Base-by-base conservation (phyloP, 2,888 invertebrate species). In the Agonopterix subpropinquella region DNA sequence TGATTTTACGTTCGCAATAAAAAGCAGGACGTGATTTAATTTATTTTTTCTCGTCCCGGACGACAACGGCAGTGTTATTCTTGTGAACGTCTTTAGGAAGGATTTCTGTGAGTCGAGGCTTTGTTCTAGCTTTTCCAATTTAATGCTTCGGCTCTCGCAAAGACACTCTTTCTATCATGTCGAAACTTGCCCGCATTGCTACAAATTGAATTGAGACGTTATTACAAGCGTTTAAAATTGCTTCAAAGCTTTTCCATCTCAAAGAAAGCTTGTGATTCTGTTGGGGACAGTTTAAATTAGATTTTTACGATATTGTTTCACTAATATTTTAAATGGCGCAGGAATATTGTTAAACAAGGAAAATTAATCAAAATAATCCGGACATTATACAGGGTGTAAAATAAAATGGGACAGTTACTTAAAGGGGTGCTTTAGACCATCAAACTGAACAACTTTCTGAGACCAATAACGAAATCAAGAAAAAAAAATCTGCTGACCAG, bases 181-280 rank as follows among this genome's bases (percentile, higher is more conserved):
- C 54, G 53, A 28, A 61, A 61, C 65, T 61, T 55, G 59, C 62
- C 55, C 51, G 61, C 63, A 61, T 56, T 47, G 57, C 57, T 53
- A 58, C 63, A 71, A 73, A 74, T 70, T 70, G 60, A 71, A 75
- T 63, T 61, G 55, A 68, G 66, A 65, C 58, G 55, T 62, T 60
- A 61, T 59, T 59, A 59, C 57, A 59, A 62, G 49, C 55, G 56
- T 61, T 64, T 63, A 58, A 28, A 28, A 55, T 52, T 48, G 46
- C 58, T 54, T 57, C 46, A 48, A 47, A 47, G 43, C 45, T 49
- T 43, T 10, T 44, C 43, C 35, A 11, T 44, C 36, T 47, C 28
- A 41, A 44, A 44, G 41, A 44, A 44, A 36, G 10, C 11, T 28
- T 28, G 28, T 28, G 28, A 28, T 28, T 15, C 15, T 42, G 4